A percentile compares a stretch with the other conserved stretches of the same genome.
Conservation (phyloP, 2,888 invertebrate genomes). For the Litoditis marina region DNA sequence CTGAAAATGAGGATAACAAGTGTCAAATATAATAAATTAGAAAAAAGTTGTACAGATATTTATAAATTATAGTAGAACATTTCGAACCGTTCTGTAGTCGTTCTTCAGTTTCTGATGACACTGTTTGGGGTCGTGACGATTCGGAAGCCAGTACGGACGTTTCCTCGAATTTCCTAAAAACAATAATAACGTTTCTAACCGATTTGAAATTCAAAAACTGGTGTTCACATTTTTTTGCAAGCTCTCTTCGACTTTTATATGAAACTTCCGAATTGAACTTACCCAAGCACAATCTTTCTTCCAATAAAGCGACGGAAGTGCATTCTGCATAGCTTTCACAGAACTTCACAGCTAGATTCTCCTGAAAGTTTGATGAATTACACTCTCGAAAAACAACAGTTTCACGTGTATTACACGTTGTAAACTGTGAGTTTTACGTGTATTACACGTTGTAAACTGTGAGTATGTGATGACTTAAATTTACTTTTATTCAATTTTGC, state of each 20-base stretch:
- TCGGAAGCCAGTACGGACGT: slow-evolving; percentile 46
- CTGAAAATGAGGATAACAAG: slow-evolving; percentile 22
- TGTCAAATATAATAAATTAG: not conserved
- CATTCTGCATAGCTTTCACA: slow-evolving; percentile 43
- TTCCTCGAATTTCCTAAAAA: slow-evolving; percentile 27
- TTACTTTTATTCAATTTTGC: too few relatives aligned
- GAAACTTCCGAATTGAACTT: slow-evolving; percentile 4
- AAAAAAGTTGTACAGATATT: not conserved
- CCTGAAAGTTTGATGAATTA: too few relatives aligned
- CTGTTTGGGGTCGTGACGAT: slow-evolving; percentile 30
- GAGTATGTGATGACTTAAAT: too few relatives aligned
- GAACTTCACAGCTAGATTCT: slow-evolving; percentile 8
- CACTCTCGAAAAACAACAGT: too few relatives aligned
- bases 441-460: too few relatives aligned
- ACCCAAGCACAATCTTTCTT: slow-evolving; percentile 43
- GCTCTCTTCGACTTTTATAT: not conserved
- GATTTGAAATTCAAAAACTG: not conserved
- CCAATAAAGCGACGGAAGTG: slow-evolving; percentile 37
- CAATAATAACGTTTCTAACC: not conserved
- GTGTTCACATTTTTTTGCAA: not conserved
- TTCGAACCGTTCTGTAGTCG: slow-evolving; percentile 38
- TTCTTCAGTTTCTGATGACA: slow-evolving; percentile 46
- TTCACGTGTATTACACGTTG: too few relatives aligned
- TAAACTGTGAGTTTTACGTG: too few relatives aligned
- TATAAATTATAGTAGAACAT: not conserved